Evolutionary conservation across 2,113 vertebrate genomes (phyloP), one percentile per base, ranked within the genome.

Genomic region (Polypterus bichir): DNA sequence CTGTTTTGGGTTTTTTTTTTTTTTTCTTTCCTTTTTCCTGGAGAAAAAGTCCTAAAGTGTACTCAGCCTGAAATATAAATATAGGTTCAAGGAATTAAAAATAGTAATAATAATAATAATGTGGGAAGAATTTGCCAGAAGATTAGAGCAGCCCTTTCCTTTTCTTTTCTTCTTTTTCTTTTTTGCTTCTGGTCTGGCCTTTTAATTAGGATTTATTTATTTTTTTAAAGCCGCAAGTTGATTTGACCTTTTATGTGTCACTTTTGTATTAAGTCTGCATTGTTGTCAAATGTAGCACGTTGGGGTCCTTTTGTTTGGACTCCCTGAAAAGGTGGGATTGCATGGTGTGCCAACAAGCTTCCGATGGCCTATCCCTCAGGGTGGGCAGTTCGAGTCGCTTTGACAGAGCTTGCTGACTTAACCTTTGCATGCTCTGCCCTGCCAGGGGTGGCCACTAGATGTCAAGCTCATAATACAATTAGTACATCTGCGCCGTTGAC

Each of bases 391-490:
- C 81, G 81, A 78, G 87, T 83, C 71, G 83, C 87, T 86, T 79
- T 86, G 84, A 86, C 85, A 85, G 83, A 88, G 82, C 85, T 79
- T 81, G 91, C 91, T 91, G 94, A 86, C 81, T 93, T 94, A 93
- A 94, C 93, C 92, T 94, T 89, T 91, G 92, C 89, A 82, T 86
- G 76, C 76, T 84, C 72, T 73, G 82, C 84, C 84, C 87, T 86
- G 88, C 86, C 85, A 83, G 84, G 81, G 88, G 87, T 84, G 83
- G 84, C 88, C 83, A 71, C 85, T 89, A 81, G 86, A 87, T 87
- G 91, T 93, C 91, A 89, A 88, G 85, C 90, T 89, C 87, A 82
- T 90, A 88, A 93, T 88, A 88, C 91, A 93, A 90, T 92, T 91
- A 90, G 88, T 88, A 82, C 89, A 85, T 89, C 85, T 87, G 86